Percentiles rank a stretch among this genome's conserved stretches.
These are phyloP conservation scores for Hemicentrotus pulcherrimus DNA, from an alignment of 35 echinoderm and acorn worm species.

Conservation along the genomic window DNA sequence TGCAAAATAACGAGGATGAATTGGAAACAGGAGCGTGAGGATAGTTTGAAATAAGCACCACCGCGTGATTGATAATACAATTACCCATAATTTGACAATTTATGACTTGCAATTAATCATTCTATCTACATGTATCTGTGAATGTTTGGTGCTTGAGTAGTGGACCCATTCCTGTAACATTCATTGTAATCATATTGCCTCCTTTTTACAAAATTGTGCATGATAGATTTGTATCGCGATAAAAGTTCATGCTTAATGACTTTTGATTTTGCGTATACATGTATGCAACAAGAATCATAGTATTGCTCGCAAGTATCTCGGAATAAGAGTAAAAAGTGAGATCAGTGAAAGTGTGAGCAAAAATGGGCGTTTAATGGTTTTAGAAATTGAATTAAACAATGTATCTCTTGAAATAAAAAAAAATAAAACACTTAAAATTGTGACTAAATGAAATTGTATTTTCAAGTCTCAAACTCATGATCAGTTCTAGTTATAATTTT, in stretches of 20 bases:
- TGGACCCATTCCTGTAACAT: neutral
- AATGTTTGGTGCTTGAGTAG: neutral
- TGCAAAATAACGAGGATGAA: neutral
- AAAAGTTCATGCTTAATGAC: neutral
- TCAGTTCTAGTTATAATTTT: too few species aligned
- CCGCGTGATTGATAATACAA: neutral
- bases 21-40: neutral
- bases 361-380: too few species aligned
- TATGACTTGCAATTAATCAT: neutral
- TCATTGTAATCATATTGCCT: neutral
- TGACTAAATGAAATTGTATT: too few species aligned
- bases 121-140: neutral
- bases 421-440: too few species aligned
- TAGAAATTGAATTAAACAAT: too few species aligned
- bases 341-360: too few species aligned
- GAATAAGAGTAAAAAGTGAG: too few species aligned
- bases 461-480: too few species aligned
- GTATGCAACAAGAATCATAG: too few species aligned
- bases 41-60: neutral
- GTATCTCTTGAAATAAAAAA: too few species aligned
- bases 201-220: neutral
- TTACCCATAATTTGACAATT: constrained; percentile 19
- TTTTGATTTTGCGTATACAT: too few species aligned
- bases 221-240: neutral
- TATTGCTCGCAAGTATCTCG: too few species aligned